A percentile compares a stretch with the other conserved stretches of the same genome.
phyloP scores from a whole-genome alignment of 2,797 vertebrate species.

The Heterohyrax brucei region DNA sequence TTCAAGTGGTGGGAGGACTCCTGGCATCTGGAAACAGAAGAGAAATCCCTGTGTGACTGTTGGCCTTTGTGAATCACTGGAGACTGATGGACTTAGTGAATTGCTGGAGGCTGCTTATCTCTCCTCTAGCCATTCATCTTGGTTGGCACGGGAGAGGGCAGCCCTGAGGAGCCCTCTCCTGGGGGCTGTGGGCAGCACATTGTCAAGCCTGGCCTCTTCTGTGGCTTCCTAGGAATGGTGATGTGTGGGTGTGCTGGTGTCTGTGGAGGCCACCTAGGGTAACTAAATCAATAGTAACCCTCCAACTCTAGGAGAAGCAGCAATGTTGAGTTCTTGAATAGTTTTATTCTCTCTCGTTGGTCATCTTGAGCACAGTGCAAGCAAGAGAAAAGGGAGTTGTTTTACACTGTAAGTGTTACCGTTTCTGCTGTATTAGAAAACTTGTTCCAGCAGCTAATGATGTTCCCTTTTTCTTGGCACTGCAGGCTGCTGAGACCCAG shows the following conservation, averaged over 20 bases:
- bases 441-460: slow-evolving; percentile 40
- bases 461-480: slow-evolving; percentile 44
- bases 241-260: background rate
- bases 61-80: background rate
- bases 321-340: background rate
- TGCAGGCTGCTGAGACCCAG: slow-evolving; percentile 82
- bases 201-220: background rate
- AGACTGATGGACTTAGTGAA: background rate
- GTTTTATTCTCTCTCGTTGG: background rate
- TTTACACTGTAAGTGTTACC: background rate
- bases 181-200: background rate
- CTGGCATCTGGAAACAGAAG: background rate
- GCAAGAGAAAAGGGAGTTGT: background rate
- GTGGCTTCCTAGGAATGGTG: background rate
- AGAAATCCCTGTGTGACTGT: background rate
- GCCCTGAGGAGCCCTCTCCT: background rate
- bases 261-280: background rate
- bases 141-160: background rate
- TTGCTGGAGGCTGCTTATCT: background rate
- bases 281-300: background rate
- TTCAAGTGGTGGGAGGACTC: background rate
- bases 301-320: background rate
- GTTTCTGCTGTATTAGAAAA: background rate
- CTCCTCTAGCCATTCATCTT: background rate
- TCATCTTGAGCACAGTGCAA: background rate